Conservation (phyloP, 1,140 invertebrate species). For the Calosoma granatense region DNA sequence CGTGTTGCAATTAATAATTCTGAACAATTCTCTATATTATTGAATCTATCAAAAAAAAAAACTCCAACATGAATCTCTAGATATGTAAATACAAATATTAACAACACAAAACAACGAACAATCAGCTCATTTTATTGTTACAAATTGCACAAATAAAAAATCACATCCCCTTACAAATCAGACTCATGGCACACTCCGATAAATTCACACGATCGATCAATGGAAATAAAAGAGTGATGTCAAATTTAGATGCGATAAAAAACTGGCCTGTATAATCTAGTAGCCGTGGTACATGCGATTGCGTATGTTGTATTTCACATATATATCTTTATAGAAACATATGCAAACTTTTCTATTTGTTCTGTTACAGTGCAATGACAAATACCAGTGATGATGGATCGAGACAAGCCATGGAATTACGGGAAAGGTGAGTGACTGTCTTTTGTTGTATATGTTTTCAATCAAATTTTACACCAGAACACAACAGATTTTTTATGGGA, state of each 20-base stretch:
- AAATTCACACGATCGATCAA: background rate
- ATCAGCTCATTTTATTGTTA: too few relatives aligned
- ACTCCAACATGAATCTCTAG: background rate
- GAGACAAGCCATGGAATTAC: too few relatives aligned
- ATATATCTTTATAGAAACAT: background rate
- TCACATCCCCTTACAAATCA: too few relatives aligned
- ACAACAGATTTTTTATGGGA: too few relatives aligned
- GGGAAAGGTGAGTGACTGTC: too few relatives aligned
- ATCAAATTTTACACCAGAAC: too few relatives aligned
- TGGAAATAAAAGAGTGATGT: background rate
- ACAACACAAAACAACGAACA: background rate
- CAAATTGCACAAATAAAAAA: too few relatives aligned
- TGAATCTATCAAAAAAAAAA: background rate
- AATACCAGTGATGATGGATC: background rate
- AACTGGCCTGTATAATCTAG: background rate
- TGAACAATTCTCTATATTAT: background rate
- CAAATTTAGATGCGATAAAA: conserved; percentile 1
- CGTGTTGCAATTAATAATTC: too few relatives aligned
- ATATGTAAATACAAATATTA: background rate
- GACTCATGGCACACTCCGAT: too few relatives aligned
- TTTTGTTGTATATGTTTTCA: too few relatives aligned
- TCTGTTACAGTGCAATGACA: background rate
- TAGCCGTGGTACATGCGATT: background rate
- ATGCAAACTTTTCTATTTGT: background rate
- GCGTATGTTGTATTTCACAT: background rate